Percentiles rank a stretch among this genome's conserved stretches.
These are phyloP conservation scores for Elgaria multicarinata DNA, from an alignment of 2,113 vertebrate species.

Conservation along the genomic window DNA sequence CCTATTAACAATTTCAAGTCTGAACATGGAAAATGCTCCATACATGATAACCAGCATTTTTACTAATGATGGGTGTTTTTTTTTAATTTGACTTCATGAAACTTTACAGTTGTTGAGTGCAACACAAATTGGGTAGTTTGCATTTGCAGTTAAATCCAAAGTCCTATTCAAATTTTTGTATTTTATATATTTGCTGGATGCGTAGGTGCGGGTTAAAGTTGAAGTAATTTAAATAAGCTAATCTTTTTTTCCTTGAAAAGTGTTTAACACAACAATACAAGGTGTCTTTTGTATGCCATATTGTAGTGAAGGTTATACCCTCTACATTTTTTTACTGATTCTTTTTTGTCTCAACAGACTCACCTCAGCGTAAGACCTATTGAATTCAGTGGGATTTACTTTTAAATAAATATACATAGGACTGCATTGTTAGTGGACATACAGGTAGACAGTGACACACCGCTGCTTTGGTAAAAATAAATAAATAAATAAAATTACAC, in stretches of 20 bases:
- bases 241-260: background rate
- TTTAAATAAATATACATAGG: background rate
- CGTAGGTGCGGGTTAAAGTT: background rate
- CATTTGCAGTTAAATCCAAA: background rate
- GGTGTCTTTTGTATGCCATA: background rate
- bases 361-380: background rate
- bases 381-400: background rate
- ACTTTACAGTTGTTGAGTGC: background rate
- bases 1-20: slow-evolving; percentile 34
- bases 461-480: slow-evolving; percentile 3
- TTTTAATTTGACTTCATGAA: background rate
- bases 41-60: slow-evolving; percentile 23
- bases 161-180: background rate
- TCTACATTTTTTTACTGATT: background rate
- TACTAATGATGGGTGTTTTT: slow-evolving; percentile 34
- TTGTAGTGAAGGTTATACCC: background rate
- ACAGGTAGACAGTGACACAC: background rate
- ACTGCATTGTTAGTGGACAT: background rate
- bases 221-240: background rate
- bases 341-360: background rate
- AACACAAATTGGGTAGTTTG: background rate
- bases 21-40: slow-evolving; percentile 8
- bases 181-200: background rate
- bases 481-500: background rate
- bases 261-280: background rate